These are phyloP conservation scores for Vanacampus margaritifer DNA, from an alignment of 2,113 vertebrate genomes.

Conservation along the genomic window DNA sequence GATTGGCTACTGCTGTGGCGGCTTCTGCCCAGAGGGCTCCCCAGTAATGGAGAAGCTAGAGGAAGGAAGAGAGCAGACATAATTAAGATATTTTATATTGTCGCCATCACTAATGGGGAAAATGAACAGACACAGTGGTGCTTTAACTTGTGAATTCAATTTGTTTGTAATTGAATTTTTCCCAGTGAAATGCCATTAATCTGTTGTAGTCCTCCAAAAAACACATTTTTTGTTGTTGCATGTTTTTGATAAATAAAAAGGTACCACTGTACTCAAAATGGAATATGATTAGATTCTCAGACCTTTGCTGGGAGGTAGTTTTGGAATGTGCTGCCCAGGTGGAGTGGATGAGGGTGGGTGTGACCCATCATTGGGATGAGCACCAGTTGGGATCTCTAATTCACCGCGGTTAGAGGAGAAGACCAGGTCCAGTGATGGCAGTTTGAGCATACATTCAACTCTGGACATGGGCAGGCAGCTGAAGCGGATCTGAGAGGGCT, in stretches of 20 bases:
- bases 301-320: conserved; percentile 83
- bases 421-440: conserved; percentile 94
- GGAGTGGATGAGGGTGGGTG: conserved; percentile 68
- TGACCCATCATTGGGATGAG: conserved; percentile 71
- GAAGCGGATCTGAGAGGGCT: conserved; percentile 98
- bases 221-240: too few species aligned
- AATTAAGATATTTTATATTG: not conserved
- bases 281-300: not conserved
- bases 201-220: too few species aligned
- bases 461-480: conserved; percentile 95
- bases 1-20: conserved; percentile 97
- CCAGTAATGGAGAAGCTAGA: conserved; percentile 80
- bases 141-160: too few species aligned
- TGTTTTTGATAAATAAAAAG: not conserved
- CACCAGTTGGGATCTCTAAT: conserved; percentile 80
- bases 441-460: conserved; percentile 97
- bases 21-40: conserved; percentile 88
- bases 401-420: conserved; percentile 97
- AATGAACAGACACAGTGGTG: not conserved
- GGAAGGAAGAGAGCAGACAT: not conserved
- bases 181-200: too few species aligned
- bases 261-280: not conserved
- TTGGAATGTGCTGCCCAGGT: conserved; percentile 72
- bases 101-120: not conserved
- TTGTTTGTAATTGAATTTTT: too few species aligned